A percentile compares a stretch with the other conserved stretches of the same genome.
phyloP scores from a whole-genome alignment of 2,888 invertebrate genomes.

The Cataglyphis albicans region DNA sequence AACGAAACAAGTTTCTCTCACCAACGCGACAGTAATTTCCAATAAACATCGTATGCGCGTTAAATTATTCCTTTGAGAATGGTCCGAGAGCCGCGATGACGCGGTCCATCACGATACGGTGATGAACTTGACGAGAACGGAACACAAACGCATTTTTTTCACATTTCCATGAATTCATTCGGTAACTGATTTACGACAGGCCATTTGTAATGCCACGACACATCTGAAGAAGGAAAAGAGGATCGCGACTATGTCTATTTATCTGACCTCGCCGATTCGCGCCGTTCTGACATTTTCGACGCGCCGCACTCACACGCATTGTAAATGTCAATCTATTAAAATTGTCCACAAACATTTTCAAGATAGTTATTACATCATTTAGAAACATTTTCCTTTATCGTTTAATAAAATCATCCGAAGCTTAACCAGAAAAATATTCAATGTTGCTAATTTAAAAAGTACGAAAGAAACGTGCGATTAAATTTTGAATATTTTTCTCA shows the following conservation, averaged over 20 bases:
- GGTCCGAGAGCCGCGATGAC: conserved; percentile 1
- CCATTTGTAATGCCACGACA: conserved; percentile 28
- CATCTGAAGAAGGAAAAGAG: background rate
- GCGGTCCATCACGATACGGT: background rate
- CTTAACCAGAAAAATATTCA: background rate
- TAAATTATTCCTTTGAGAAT: conserved; percentile 33
- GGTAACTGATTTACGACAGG: conserved; percentile 42
- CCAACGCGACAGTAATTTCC: conserved; percentile 29
- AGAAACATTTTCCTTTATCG: background rate
- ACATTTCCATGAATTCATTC: conserved; percentile 29
- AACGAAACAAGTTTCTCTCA: conserved; percentile 35
- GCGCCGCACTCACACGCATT: conserved; percentile 11
- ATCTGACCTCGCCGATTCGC: background rate
- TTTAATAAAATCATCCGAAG: background rate
- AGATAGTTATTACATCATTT: background rate
- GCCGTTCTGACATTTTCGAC: conserved; percentile 21
- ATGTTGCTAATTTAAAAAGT: conserved; percentile 17
- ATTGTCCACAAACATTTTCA: conserved; percentile 16
- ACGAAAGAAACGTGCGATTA: no score
- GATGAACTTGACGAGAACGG: background rate
- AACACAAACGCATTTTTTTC: conserved; percentile 16
- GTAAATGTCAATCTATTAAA: conserved; percentile 38
- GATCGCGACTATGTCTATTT: conserved; percentile 32
- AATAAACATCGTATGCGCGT: conserved; percentile 24
- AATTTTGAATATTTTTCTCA: background rate